A percentile compares a stretch with the other conserved stretches of the same genome.
Evolutionary conservation across 2,797 vertebrate species (phyloP).

Genomic region (Gallirallus australis): DNA sequence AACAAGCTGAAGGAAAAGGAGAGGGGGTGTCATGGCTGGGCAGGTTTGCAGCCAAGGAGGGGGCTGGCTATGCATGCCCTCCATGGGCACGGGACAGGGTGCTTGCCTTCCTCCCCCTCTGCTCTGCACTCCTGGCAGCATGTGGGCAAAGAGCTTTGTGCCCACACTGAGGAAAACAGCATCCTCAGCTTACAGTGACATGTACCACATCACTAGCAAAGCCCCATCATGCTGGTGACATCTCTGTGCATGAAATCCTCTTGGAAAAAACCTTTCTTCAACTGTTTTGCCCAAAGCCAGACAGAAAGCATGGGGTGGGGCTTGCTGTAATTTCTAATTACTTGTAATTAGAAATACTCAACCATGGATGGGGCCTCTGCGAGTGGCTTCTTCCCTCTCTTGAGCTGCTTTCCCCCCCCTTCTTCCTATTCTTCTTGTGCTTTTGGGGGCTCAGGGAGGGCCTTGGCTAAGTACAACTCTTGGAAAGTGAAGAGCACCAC

Average conservation of each 20-base stretch:
- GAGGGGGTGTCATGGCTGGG: not conserved
- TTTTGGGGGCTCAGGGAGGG: not conserved
- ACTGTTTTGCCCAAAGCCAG: not conserved
- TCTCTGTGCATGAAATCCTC: rapidly evolving
- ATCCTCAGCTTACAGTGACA: not conserved
- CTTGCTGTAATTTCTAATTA: not conserved
- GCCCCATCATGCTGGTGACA: rapidly evolving
- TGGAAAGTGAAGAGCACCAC: not conserved
- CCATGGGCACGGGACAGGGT: not conserved
- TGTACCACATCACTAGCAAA: rapidly evolving
- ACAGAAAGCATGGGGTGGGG: not conserved
- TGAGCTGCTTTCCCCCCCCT: not conserved
- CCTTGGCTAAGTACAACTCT: not conserved
- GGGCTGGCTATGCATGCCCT: not conserved
- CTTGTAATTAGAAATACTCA: not conserved
- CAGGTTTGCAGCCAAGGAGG: not conserved
- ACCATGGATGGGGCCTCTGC: not conserved
- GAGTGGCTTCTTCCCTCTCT: not conserved
- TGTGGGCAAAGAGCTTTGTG: not conserved
- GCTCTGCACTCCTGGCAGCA: not conserved
- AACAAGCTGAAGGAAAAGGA: not conserved
- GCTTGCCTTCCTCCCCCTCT: rapidly evolving
- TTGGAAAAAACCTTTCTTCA: not conserved
- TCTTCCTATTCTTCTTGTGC: no score
- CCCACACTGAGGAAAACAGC: not conserved